Conservation (phyloP, 2,797 vertebrate genomes). For the Antennarius maculatus region DNA sequence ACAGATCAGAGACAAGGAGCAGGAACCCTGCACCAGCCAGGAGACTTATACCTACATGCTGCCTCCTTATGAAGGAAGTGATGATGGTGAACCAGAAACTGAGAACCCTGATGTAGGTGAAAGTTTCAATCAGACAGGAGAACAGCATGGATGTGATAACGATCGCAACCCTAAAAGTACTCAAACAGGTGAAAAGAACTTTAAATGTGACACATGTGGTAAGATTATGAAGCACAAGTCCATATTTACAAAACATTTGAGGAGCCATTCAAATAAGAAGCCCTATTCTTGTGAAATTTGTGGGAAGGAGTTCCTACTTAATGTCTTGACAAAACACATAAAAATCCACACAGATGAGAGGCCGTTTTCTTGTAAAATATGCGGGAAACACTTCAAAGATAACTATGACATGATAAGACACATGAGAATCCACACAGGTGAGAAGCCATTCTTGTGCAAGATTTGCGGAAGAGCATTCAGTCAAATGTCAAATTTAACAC, state of each 20-base stretch:
- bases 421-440: background rate
- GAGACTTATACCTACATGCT: background rate
- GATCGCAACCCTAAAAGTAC: too few relatives aligned
- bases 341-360: too few relatives aligned
- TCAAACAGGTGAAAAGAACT: background rate
- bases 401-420: background rate
- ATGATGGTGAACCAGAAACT: too few relatives aligned
- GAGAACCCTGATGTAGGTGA: too few relatives aligned
- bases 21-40: background rate
- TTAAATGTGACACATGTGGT: background rate
- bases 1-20: background rate
- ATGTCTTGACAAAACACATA: too few relatives aligned
- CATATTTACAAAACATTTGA: background rate
- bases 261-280: background rate
- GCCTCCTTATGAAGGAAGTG: background rate
- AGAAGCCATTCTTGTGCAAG: slow-evolving; percentile 1
- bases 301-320: background rate
- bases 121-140: too few relatives aligned
- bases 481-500: too few relatives aligned
- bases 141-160: too few relatives aligned
- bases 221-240: background rate
- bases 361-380: background rate
- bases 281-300: background rate
- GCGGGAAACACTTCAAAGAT: background rate
- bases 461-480: background rate